Percentiles rank a stretch among this genome's conserved stretches.
These are phyloP conservation scores for Halocynthia roretzi DNA, from an alignment of 23 tunicate species.

Conservation along the genomic window DNA sequence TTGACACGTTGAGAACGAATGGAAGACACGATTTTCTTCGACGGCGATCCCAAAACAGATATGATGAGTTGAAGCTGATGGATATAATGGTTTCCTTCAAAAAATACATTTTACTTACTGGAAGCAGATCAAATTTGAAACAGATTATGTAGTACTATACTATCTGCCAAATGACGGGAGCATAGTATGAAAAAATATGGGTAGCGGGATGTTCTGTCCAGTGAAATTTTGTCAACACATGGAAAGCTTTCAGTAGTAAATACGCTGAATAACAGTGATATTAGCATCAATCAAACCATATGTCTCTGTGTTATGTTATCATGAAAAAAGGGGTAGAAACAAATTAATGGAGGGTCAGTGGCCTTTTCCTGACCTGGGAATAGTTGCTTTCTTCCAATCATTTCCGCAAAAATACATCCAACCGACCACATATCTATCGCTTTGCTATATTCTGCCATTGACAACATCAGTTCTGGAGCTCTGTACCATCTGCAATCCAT, in stretches of 20 bases:
- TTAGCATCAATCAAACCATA: not conserved
- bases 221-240: not conserved
- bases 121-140: not conserved
- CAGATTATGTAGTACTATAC: not conserved
- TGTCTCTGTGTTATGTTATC: too few relatives aligned
- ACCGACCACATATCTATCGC: conserved; percentile 97
- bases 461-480: conserved; percentile 95
- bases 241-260: not conserved
- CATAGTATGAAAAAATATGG: not conserved
- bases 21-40: conserved; percentile 38
- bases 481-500: conserved; percentile 78
- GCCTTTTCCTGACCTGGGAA: conserved; percentile 56
- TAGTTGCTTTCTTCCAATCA: conserved; percentile 88
- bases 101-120: not conserved
- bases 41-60: conserved; percentile 83
- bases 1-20: conserved; percentile 81
- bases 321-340: too few relatives aligned
- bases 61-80: conserved; percentile 86
- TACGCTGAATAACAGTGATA: not conserved
- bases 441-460: conserved; percentile 74
- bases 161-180: not conserved
- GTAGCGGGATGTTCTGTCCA: not conserved
- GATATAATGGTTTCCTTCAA: conserved; percentile 68
- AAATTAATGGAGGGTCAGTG: not conserved
- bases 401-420: conserved; percentile 95